Base-by-base conservation (phyloP, 2,888 invertebrate genomes). In the Aspidapion aeneum region DNA sequence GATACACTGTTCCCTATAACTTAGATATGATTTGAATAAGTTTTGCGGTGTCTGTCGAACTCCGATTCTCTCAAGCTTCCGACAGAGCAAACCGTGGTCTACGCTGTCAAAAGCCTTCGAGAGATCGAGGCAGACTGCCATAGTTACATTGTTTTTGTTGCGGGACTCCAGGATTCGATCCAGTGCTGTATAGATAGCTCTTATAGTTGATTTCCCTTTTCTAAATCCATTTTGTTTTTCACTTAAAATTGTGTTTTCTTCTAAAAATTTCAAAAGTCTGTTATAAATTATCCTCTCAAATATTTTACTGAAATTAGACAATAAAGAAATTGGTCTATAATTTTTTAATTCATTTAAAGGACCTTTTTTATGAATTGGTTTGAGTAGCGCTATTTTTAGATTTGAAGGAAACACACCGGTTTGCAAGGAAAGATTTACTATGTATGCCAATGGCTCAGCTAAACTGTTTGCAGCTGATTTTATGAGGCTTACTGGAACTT, bases 361-460 rank as follows among this genome's bases (percentile, higher is more conserved):
- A 12, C 35, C 35, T 12, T 35, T 35, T 35, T 35, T 35, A 35
- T 7, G 35, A 3, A 35, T 35, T 3, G 35, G 35, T 35, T 35
- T 35, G 3, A 35, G 35, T 7, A 35, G 3, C 5, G 35, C 35
- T 12, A 35, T 3, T 35, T 35, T 35, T 35, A 35, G 12, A 12
- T 35, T 12, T 49, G 18, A 16, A 3, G 58, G 49, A 18, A 58
- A 51, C 9, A 18, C n/a, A 9, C 58, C 58, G 3, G 51, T 51
- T 58, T 51, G 50, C 18, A 58, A 48, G 20, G 20, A 50, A 20
- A 59, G 52, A 52, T 59, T 59, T 20, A 52, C 48, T 1, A 58
- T 1, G 50, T 49, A 48, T 1, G 58, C 19, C 18, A 58, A 18
- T 1, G 58, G 58, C 20, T 18, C 48, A 18, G 50, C 19, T 17